Evolutionary conservation across 2,113 vertebrate genomes (phyloP).

Genomic region (Forbesichthys agassizii): DNA sequence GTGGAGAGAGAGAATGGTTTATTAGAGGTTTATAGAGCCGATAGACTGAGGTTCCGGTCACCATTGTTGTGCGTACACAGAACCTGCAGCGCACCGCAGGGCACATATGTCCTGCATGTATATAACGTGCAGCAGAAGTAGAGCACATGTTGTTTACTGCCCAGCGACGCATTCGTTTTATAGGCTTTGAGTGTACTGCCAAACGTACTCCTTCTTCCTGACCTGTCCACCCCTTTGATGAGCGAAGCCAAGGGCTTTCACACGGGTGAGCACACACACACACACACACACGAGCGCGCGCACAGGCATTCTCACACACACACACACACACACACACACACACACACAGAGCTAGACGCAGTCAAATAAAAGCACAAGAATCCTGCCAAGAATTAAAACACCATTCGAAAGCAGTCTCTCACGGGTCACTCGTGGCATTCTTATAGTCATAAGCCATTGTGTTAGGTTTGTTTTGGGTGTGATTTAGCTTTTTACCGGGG

Average conservation of each 20-base stretch:
- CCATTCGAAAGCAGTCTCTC: slow-evolving; percentile 1
- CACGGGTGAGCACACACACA: slow-evolving; percentile 6
- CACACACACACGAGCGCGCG: not conserved
- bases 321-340: slow-evolving; percentile 14
- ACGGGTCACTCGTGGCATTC: slow-evolving; percentile 3
- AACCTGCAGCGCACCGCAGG: not conserved
- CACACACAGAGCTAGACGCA: slow-evolving; percentile 7
- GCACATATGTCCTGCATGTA: slow-evolving; percentile 40
- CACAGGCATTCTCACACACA: not conserved
- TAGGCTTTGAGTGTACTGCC: slow-evolving; percentile 58
- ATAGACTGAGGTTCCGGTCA: too few species aligned
- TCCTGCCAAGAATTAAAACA: slow-evolving; percentile 17
- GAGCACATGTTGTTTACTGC: slow-evolving; percentile 48
- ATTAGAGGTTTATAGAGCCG: not conserved
- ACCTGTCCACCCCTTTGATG: slow-evolving; percentile 54
- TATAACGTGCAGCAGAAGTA: slow-evolving; percentile 34
- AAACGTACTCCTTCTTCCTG: slow-evolving; percentile 45
- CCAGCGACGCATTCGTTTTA: slow-evolving; percentile 51
- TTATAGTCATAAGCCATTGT: slow-evolving; percentile 1
- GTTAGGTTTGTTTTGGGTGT: slow-evolving; percentile 21
- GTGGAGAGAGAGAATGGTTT: slow-evolving; percentile 2
- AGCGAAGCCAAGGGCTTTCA: slow-evolving; percentile 35
- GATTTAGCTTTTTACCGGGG: slow-evolving; percentile 41
- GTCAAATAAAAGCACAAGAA: slow-evolving; percentile 16
- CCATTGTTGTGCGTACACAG: not conserved